Evolutionary conservation across 2,113 vertebrate genomes (phyloP).

Genomic region (Lampris megalopsis): DNA sequence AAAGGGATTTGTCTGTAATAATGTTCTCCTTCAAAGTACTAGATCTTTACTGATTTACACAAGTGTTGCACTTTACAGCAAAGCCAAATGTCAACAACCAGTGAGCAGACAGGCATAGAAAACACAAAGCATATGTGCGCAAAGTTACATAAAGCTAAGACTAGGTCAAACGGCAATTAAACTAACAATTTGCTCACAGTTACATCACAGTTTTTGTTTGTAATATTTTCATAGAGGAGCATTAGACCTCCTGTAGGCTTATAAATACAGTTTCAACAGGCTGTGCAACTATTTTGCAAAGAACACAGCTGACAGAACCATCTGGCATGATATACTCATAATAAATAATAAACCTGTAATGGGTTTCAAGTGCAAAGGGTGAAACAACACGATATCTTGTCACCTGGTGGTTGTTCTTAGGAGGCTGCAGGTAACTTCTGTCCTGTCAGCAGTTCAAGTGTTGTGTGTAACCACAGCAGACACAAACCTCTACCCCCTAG

Average conservation of each 20-base stretch:
- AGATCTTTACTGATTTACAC: constrained; percentile 61
- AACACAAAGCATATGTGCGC: constrained; percentile 11
- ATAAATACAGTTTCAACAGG: constrained; percentile 4
- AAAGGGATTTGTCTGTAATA: constrained; percentile 61
- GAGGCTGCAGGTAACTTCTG: constrained; percentile 34
- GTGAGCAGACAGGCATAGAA: constrained; percentile 37
- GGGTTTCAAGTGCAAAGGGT: background rate
- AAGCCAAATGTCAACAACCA: constrained; percentile 66
- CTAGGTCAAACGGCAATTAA: constrained; percentile 41
- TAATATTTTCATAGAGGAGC: constrained; percentile 13
- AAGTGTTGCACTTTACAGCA: constrained; percentile 50
- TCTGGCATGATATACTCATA: background rate
- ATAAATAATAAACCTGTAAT: background rate
- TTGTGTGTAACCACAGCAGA: constrained; percentile 53
- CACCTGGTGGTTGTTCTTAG: constrained; percentile 1
- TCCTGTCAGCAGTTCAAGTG: constrained; percentile 55
- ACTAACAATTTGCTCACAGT: constrained; percentile 23
- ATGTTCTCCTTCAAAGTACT: constrained; percentile 58
- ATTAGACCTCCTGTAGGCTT: background rate
- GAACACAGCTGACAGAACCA: background rate
- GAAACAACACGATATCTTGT: background rate
- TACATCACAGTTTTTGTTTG: background rate
- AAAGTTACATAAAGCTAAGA: constrained; percentile 4
- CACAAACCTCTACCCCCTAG: constrained; percentile 51
- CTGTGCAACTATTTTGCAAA: background rate